A percentile compares a stretch with the other conserved stretches of the same genome.
Conservation (phyloP, 2,113 vertebrate genomes). For the Periophthalmodon schlosseri region DNA sequence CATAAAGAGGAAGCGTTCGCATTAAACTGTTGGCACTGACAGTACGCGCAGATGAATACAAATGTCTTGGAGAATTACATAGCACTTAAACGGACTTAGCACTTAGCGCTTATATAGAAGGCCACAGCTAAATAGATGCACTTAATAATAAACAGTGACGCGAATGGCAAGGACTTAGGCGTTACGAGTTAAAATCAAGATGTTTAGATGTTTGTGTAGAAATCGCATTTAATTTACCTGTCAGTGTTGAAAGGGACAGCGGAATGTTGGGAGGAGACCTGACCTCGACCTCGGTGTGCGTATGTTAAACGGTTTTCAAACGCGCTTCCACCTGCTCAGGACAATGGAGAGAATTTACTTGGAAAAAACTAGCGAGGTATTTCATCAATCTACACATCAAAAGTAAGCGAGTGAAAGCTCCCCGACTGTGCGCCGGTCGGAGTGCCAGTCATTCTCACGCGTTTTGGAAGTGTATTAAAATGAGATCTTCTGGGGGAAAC, state of each 20-base stretch:
- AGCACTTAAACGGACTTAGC: conserved; percentile 27
- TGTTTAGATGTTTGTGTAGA: conserved; percentile 26
- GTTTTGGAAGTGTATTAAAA: no score
- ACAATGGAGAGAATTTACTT: no score
- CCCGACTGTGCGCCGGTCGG: no score
- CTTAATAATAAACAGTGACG: conserved; percentile 2
- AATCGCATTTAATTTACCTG: conserved; percentile 25
- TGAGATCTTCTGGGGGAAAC: no score
- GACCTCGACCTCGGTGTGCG: conserved; percentile 38
- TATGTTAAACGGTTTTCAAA: conserved; percentile 43
- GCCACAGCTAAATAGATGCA: conserved; percentile 22
- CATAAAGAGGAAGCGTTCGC: conserved; percentile 36
- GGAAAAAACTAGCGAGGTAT: background rate
- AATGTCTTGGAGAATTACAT: conserved; percentile 26
- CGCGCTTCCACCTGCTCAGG: background rate
- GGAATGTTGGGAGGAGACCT: conserved; percentile 48
- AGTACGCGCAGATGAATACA: conserved; percentile 16
- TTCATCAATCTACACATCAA: no score
- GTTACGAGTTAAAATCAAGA: conserved; percentile 21
- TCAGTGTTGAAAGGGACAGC: conserved; percentile 16
- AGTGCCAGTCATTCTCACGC: no score
- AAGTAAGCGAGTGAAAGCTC: no score
- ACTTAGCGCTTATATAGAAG: conserved; percentile 47
- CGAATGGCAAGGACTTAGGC: conserved; percentile 37
- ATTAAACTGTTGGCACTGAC: conserved; percentile 31